Evolutionary conservation across 2,797 vertebrate genomes (phyloP).

Genomic region (Darevskia nairensis): DNA sequence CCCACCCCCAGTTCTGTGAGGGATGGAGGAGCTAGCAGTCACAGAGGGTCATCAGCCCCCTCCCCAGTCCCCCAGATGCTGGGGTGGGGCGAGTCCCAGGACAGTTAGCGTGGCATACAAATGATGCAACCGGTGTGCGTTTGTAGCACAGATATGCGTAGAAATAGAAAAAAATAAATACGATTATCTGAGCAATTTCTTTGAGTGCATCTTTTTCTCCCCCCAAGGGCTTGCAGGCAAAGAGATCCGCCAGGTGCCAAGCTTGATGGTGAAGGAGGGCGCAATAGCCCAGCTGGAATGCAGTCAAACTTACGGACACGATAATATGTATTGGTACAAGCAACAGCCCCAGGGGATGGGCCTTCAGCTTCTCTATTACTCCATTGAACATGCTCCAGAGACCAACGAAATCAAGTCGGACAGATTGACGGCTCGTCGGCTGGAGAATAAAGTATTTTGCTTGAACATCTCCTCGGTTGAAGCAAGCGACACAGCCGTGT

Average conservation of each 20-base stretch:
- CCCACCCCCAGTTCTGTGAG: too few relatives aligned
- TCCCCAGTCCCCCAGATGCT: too few relatives aligned
- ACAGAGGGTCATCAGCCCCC: too few relatives aligned
- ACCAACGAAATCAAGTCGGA: constrained; percentile 1
- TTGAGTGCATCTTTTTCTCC: background rate
- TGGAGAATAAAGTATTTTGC: background rate
- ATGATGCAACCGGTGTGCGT: too few relatives aligned
- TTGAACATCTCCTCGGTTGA: background rate
- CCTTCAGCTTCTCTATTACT: constrained; percentile 37
- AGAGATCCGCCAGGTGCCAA: constrained; percentile 37
- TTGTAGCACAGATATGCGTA: too few relatives aligned
- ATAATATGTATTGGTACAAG: constrained; percentile 39
- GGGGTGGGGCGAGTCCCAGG: too few relatives aligned
- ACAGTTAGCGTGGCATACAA: too few relatives aligned
- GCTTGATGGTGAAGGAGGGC: constrained; percentile 13
- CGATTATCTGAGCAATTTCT: background rate
- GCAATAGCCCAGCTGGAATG: constrained; percentile 29
- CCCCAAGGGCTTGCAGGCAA: background rate
- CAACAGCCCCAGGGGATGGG: constrained; percentile 33
- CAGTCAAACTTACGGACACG: constrained; percentile 32
- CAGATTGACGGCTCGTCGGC: constrained; percentile 24
- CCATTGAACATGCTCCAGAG: accelerated
- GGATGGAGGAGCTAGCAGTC: too few relatives aligned
- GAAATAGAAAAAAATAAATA: too few relatives aligned
- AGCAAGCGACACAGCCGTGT: background rate